Conservation (phyloP, 2,888 invertebrate genomes). For the Sipha maydis region DNA sequence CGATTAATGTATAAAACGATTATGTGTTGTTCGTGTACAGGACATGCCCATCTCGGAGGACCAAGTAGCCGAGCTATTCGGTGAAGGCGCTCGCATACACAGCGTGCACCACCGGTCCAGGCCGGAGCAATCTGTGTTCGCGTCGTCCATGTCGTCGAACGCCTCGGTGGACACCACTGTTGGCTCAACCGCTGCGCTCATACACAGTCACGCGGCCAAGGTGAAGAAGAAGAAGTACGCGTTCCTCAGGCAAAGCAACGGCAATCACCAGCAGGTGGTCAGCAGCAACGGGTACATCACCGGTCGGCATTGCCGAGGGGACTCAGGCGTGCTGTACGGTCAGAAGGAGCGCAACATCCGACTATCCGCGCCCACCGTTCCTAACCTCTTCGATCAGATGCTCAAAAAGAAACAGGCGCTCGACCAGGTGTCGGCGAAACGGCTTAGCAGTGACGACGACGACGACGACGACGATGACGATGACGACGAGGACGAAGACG, state of each 20-base stretch:
- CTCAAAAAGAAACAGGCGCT: conserved; percentile 62
- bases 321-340: conserved; percentile 62
- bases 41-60: conserved; percentile 64
- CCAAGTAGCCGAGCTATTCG: conserved; percentile 64
- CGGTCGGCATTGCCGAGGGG: conserved; percentile 61
- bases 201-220: conserved; percentile 64
- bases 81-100: conserved; percentile 64
- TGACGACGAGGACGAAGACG: conserved; percentile 26
- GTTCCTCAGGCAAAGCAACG: conserved; percentile 54
- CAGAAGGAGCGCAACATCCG: conserved; percentile 66
- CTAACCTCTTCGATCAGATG: conserved; percentile 64
- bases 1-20: neutral
- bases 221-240: conserved; percentile 63
- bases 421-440: conserved; percentile 59
- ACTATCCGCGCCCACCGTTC: conserved; percentile 64
- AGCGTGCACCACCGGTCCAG: conserved; percentile 64
- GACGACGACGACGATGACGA: conserved; percentile 38
- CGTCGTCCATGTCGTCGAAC: conserved; percentile 65
- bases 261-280: conserved; percentile 59
- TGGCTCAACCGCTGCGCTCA: conserved; percentile 65
- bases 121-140: conserved; percentile 64
- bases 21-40: conserved; percentile 39
- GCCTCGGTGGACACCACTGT: conserved; percentile 65
- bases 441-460: conserved; percentile 65
- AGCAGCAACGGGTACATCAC: conserved; percentile 59